phyloP scores from a whole-genome alignment of 2,888 invertebrate species.

The Amblyteles armatorius region DNA sequence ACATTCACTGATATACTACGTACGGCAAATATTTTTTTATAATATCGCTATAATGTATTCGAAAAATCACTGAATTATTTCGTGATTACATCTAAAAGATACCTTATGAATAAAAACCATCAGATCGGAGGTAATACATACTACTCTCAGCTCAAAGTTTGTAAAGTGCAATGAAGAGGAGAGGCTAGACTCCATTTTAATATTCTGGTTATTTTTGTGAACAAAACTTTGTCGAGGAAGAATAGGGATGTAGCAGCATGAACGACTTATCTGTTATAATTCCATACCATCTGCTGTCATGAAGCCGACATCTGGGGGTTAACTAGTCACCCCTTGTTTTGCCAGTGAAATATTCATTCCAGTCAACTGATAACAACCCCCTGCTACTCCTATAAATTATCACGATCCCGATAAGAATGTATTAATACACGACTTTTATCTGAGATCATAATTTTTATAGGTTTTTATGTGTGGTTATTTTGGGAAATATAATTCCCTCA shows the following conservation, averaged over 20 bases:
- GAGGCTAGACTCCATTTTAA: background rate
- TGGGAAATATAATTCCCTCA: background rate
- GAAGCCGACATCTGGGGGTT: background rate
- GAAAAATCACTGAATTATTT: background rate
- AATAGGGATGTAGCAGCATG: background rate
- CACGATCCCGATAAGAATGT: background rate
- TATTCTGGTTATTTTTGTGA: background rate
- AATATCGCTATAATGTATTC: background rate
- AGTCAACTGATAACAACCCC: background rate
- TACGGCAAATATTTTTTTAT: background rate
- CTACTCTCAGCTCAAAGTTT: background rate
- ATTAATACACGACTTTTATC: background rate
- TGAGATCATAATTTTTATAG: background rate
- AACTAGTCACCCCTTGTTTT: background rate
- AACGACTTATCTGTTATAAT: background rate
- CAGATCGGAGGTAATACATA: background rate
- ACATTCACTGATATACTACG: background rate
- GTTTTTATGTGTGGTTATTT: background rate
- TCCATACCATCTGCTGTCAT: background rate
- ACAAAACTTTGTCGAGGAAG: background rate
- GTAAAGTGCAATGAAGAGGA: background rate
- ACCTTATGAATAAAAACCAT: background rate
- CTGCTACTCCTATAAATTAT: background rate
- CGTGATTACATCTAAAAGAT: background rate
- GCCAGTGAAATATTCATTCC: background rate